Percentiles rank a stretch among this genome's conserved stretches.
phyloP scores from a whole-genome alignment of 2,113 vertebrate genomes.

The Ceyx melanurus region DNA sequence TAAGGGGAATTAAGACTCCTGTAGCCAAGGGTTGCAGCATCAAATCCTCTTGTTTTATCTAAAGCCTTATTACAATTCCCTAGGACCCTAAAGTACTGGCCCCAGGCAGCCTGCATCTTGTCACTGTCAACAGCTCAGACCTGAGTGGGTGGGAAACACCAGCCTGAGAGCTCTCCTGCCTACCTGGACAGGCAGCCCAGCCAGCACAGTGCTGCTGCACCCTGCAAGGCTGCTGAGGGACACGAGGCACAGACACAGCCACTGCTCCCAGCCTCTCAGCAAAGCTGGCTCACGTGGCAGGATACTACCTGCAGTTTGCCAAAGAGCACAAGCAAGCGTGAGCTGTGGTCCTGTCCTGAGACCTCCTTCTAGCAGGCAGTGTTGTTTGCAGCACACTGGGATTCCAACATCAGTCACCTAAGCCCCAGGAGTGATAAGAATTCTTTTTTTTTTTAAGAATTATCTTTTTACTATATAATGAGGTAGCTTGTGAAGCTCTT shows the following conservation, averaged over 20 bases:
- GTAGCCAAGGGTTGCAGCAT: not conserved
- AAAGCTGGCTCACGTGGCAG: not conserved
- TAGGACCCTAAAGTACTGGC: not conserved
- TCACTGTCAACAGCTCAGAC: not conserved
- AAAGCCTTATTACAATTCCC: conserved; percentile 17
- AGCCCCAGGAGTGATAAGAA: not conserved
- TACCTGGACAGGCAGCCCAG: not conserved
- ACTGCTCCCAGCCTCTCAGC: not conserved
- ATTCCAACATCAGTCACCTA: not conserved
- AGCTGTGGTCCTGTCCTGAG: not conserved
- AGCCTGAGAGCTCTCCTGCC: not conserved
- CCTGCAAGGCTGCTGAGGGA: not conserved
- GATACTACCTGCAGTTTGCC: not conserved
- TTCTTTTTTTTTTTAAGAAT: not conserved
- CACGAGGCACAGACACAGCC: rapidly evolving
- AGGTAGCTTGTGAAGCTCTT: not conserved
- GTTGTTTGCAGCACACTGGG: not conserved
- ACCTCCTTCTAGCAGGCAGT: not conserved
- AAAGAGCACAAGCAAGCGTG: not conserved
- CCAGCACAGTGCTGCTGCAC: not conserved
- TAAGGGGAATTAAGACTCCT: not conserved
- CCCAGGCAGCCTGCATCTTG: not conserved
- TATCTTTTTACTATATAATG: not conserved
- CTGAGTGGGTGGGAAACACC: not conserved
- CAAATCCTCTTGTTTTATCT: conserved; percentile 33